Base-by-base conservation (phyloP, 2,113 vertebrate genomes). In the Strix aluco region DNA sequence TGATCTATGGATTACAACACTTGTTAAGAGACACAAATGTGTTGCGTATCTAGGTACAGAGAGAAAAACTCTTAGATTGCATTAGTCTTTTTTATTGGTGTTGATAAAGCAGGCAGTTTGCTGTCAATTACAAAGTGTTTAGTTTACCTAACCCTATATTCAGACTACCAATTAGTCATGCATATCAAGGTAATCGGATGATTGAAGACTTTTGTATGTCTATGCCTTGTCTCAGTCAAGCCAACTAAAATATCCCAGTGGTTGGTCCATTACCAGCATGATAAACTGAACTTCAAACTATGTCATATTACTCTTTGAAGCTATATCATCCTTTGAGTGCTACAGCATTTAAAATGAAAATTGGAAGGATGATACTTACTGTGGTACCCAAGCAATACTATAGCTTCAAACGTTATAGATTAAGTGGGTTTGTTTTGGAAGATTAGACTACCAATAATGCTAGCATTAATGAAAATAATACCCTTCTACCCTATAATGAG, bases 401-500 rank as follows among this genome's bases (percentile, higher is more conserved):
- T 88, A 77, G 49, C 36, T 63, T 91, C 93, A 86, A 96, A 95
- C 38, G 80, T 82, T 58, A 91, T 86, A 95, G 40, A 89, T 92
- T 93, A 95, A 59, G 46, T 55, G 86, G 73, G 58, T 74, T 92
- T 92, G 52, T 22, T 94, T 74, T 96, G 59, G 93, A 96, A 96
- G 30, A 40, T 71, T 72, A 94, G 17, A 21, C 61, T 88, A 94
- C 78, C 42, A 93, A 78, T 93, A 89, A 87, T 70, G 40, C 46
- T 79, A 86, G 13, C 27, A 51, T 75, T 95, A 96, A 72, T 89
- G 46, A 94, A 94, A 96, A 74, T 51, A 96, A 82, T 77, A 71
- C 16, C 17, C 47, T 91, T 63, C 61, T 92, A 59, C 54, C 36
- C 25, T 88, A 25, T 80, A 86, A 75, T 5, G n/a, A 72, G 25